These are phyloP conservation scores for Papilio glaucus DNA, from an alignment of 1,140 invertebrate species.

Conservation along the genomic window DNA sequence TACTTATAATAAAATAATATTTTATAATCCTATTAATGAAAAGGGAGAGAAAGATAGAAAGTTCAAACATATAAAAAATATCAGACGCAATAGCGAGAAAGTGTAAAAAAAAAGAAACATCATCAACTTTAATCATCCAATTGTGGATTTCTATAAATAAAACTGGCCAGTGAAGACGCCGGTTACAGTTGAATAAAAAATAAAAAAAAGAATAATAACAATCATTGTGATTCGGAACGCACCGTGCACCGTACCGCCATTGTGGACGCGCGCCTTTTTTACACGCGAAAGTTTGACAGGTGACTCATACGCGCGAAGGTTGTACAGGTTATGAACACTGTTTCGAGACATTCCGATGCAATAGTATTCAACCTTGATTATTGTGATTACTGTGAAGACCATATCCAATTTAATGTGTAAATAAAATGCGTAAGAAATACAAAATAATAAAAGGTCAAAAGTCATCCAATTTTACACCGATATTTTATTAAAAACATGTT, in stretches of 20 bases:
- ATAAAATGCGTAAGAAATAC: background rate
- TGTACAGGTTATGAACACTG: background rate
- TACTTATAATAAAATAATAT: background rate
- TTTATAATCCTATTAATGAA: background rate
- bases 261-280: constrained; percentile 47
- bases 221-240: constrained; percentile 43
- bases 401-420: background rate
- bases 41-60: background rate
- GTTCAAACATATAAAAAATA: background rate
- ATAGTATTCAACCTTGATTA: background rate
- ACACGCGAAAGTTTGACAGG: constrained; percentile 71
- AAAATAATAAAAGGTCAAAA: background rate
- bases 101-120: constrained; percentile 12
- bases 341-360: constrained; percentile 16
- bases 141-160: constrained; percentile 28
- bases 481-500: too few relatives aligned
- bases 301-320: constrained; percentile 44
- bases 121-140: constrained; percentile 26
- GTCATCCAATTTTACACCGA: too few relatives aligned
- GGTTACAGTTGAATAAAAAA: constrained; percentile 33
- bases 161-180: background rate
- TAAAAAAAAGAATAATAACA: constrained; percentile 35
- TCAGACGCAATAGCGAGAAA: background rate
- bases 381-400: background rate
- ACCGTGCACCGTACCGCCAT: constrained; percentile 43